These are phyloP conservation scores for Lemur catta DNA, from an alignment of 2,797 vertebrate genomes.

Conservation along the genomic window DNA sequence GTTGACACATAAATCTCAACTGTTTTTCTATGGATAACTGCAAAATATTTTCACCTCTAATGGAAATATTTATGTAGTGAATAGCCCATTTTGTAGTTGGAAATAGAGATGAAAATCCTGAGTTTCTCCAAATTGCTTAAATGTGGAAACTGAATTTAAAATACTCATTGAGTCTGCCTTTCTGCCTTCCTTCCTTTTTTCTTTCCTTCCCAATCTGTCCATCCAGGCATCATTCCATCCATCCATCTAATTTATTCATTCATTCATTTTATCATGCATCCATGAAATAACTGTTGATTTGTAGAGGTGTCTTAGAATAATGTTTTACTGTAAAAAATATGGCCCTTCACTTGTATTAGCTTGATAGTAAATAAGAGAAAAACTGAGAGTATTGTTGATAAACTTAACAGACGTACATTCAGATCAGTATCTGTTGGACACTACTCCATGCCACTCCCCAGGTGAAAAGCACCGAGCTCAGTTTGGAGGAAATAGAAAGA, in stretches of 20 bases:
- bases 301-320: neutral
- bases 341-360: neutral
- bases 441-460: neutral
- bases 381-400: neutral
- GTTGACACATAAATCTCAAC: neutral
- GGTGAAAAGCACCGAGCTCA: neutral
- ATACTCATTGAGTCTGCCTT: neutral
- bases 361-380: neutral
- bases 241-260: neutral
- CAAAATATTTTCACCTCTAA: neutral
- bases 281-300: neutral
- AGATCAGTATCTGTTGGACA: neutral
- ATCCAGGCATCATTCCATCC: neutral
- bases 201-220: neutral
- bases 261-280: neutral
- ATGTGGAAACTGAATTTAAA: neutral
- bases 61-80: neutral
- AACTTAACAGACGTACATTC: neutral
- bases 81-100: neutral
- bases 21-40: neutral
- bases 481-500: neutral
- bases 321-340: neutral
- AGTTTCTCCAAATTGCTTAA: neutral
- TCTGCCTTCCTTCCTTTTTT: neutral
- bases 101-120: neutral